A percentile compares a stretch with the other conserved stretches of the same genome.
phyloP scores from a whole-genome alignment of 2,113 vertebrate genomes.

The Hypocryptadius cinnamomeus region DNA sequence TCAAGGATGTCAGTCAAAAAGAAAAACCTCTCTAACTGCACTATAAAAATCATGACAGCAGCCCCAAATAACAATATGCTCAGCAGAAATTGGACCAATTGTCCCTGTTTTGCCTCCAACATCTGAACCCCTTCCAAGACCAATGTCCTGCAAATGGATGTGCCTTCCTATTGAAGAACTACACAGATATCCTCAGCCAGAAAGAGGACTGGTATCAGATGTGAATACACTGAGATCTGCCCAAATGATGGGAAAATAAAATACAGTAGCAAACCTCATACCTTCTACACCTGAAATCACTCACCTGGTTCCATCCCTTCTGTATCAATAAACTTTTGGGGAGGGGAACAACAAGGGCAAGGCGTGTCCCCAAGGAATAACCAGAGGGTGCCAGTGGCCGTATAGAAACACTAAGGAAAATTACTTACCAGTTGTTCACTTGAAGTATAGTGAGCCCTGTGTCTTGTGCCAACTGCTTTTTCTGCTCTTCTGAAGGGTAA shows the following conservation, averaged over 20 bases:
- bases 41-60: background rate
- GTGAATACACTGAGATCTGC: background rate
- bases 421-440: conserved; percentile 99
- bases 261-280: background rate
- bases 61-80: background rate
- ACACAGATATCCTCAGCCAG: background rate
- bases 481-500: conserved; percentile 99
- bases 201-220: background rate
- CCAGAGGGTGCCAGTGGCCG: conserved; percentile 60
- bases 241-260: background rate
- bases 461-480: conserved; percentile 99
- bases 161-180: background rate
- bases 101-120: background rate
- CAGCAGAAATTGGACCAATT: background rate
- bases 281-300: conserved; percentile 48
- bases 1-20: background rate
- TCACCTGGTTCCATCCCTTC: conserved; percentile 61
- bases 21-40: background rate
- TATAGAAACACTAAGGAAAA: conserved; percentile 67
- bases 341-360: conserved; percentile 48
- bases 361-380: conserved; percentile 66
- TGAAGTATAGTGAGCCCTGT: conserved; percentile 99
- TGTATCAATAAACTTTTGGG: conserved; percentile 64
- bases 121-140: background rate
- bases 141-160: background rate